Conservation (phyloP, 1,140 invertebrate species). For the Paraescarpia echinospica region DNA sequence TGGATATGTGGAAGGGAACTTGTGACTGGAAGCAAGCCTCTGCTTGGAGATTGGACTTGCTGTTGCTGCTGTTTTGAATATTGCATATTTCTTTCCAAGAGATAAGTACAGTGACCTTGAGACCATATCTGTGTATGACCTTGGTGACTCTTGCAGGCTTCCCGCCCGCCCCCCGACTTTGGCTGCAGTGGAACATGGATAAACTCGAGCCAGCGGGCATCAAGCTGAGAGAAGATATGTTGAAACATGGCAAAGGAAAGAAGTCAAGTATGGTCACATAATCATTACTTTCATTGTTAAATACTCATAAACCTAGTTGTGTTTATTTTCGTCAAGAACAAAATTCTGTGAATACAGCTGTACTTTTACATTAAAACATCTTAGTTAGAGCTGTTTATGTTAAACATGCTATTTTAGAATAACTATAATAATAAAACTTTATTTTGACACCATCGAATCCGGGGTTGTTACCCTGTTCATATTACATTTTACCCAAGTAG, state of each 20-base stretch:
- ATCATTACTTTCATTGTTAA: background rate
- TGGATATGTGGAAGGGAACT: too few relatives aligned
- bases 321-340: background rate
- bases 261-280: background rate
- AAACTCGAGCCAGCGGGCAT: slow-evolving; percentile 52
- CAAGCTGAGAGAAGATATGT: slow-evolving; percentile 48
- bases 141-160: slow-evolving; percentile 38
- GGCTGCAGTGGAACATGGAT: slow-evolving; percentile 48
- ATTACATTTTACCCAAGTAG: too few relatives aligned
- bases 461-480: too few relatives aligned
- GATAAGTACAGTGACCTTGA: background rate
- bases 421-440: too few relatives aligned
- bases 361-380: too few relatives aligned
- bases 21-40: background rate
- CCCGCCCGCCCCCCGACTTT: slow-evolving; percentile 46
- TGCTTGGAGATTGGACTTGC: background rate
- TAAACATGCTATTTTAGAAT: too few relatives aligned
- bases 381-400: too few relatives aligned
- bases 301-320: background rate
- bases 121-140: background rate
- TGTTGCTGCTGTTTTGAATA: too few relatives aligned
- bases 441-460: too few relatives aligned
- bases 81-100: background rate
- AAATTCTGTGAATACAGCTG: too few relatives aligned
- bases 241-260: slow-evolving; percentile 31